Evolutionary conservation across 2,797 vertebrate species (phyloP).

Genomic region (Anomalospiza imberbis): DNA sequence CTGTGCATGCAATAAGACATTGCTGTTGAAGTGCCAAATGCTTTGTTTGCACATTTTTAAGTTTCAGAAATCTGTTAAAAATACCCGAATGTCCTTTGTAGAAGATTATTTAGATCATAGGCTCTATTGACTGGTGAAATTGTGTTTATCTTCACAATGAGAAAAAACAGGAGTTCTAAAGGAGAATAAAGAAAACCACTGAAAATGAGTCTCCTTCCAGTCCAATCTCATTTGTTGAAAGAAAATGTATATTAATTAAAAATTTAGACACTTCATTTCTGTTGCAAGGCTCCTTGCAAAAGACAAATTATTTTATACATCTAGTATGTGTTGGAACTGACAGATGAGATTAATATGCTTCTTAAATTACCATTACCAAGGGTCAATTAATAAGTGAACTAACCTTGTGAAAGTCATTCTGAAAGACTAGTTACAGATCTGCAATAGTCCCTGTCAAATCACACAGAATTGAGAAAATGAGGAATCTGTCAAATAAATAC

Average conservation of each 20-base stretch:
- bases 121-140: conserved; percentile 2
- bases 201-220: conserved; percentile 1
- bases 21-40: not conserved
- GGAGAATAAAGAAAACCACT: not conserved
- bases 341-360: conserved; percentile 83
- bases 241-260: conserved; percentile 73
- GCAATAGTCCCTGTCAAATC: conserved; percentile 79
- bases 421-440: conserved; percentile 74
- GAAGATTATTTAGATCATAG: conserved; percentile 44
- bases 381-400: conserved; percentile 82
- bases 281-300: conserved; percentile 70
- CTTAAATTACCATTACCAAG: conserved; percentile 82
- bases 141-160: conserved; percentile 31
- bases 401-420: conserved; percentile 79
- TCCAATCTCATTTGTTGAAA: conserved; percentile 43
- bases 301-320: conserved; percentile 78
- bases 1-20: not conserved
- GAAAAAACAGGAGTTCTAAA: conserved; percentile 36
- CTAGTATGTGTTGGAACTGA: conserved; percentile 73
- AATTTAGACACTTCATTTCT: conserved; percentile 68
- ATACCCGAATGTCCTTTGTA: not conserved
- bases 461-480: conserved; percentile 74
- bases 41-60: conserved; percentile 8
- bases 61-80: conserved; percentile 11
- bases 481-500: conserved; percentile 77